Conservation (phyloP, 2,797 vertebrate species). For the Lateolabrax maculatus region DNA sequence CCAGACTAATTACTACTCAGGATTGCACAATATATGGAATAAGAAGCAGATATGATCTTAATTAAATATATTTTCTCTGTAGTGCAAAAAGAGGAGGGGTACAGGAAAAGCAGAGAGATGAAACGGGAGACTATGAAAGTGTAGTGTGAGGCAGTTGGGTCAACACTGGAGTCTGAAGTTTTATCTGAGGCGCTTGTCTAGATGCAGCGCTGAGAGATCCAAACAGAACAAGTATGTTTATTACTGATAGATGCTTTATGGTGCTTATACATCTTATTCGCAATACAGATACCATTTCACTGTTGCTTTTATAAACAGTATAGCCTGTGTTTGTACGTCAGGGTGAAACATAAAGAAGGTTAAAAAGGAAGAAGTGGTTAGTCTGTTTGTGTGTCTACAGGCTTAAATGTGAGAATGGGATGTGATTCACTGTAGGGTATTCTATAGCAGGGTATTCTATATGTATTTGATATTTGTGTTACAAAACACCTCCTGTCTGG, state of each 20-base stretch:
- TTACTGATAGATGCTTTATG: slow-evolving; percentile 45
- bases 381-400: neutral
- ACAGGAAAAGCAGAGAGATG: neutral
- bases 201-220: slow-evolving; percentile 44
- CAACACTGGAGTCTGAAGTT: slow-evolving; percentile 41
- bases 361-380: neutral
- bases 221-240: slow-evolving; percentile 53
- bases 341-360: slow-evolving; percentile 23
- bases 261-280: slow-evolving; percentile 52
- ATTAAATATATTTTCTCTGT: slow-evolving; percentile 42
- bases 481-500: neutral
- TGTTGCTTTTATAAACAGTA: slow-evolving; percentile 20
- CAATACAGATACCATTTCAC: slow-evolving; percentile 33
- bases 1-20: neutral
- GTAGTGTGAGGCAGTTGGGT: slow-evolving; percentile 27
- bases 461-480: neutral
- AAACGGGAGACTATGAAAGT: neutral
- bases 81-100: slow-evolving; percentile 4
- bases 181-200: slow-evolving; percentile 45
- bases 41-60: slow-evolving; percentile 53
- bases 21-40: slow-evolving; percentile 28
- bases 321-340: slow-evolving; percentile 11
- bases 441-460: neutral
- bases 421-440: neutral
- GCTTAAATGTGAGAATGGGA: neutral